Evolutionary conservation across 2,113 vertebrate species (phyloP).

Genomic region (Aspiorhynchus laticeps): DNA sequence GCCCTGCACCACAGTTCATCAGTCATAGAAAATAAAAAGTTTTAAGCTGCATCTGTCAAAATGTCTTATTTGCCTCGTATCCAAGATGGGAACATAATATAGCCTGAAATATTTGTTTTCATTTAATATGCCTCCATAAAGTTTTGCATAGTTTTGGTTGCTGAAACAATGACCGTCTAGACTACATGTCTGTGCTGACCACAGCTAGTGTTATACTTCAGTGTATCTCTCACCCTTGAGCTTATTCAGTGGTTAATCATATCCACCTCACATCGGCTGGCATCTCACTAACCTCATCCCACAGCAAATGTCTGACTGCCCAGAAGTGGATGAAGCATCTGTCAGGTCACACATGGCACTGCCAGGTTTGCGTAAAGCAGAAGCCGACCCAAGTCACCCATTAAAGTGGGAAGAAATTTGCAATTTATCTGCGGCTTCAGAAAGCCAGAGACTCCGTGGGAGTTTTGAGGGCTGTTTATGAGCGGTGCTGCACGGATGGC

Average conservation of each 20-base stretch:
- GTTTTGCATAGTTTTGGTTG: conserved; percentile 12
- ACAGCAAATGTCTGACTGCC: conserved; percentile 45
- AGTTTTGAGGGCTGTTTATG: conserved; percentile 10
- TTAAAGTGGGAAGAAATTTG: conserved; percentile 27
- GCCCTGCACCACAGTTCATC: not conserved
- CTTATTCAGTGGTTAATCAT: conserved; percentile 41
- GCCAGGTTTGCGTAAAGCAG: conserved; percentile 17
- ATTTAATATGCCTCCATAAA: not conserved
- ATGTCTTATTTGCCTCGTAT: not conserved
- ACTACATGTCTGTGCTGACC: conserved; percentile 20
- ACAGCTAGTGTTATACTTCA: conserved; percentile 2
- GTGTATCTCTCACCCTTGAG: conserved; percentile 10
- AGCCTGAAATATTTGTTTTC: not conserved
- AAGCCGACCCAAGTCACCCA: not conserved
- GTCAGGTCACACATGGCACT: conserved; percentile 7
- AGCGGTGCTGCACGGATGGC: not conserved
- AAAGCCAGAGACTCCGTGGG: not conserved
- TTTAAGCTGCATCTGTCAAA: not conserved
- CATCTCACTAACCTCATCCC: conserved; percentile 31
- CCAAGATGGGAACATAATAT: not conserved
- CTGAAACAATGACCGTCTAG: conserved; percentile 13
- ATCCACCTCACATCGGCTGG: conserved; percentile 37
- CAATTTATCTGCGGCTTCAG: conserved; percentile 3
- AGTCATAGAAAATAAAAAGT: not conserved
- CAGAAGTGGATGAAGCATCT: conserved; percentile 8